phyloP scores from a whole-genome alignment of 2,797 vertebrate species.

The Diplodus puntazzo region DNA sequence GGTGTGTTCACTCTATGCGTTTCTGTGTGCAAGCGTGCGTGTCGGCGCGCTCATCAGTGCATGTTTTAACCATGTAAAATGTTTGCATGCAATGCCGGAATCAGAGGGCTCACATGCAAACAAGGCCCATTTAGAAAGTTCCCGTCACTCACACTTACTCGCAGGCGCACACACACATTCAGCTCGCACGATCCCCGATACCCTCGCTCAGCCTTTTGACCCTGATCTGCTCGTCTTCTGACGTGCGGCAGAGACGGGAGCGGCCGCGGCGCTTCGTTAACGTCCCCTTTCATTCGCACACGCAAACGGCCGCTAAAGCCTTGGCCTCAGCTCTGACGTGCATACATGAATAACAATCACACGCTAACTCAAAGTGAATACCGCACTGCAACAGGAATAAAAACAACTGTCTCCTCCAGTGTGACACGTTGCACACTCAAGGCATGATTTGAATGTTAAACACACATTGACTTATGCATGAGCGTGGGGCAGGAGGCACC shows the following conservation, averaged over 20 bases:
- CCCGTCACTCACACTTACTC: slow-evolving; percentile 22
- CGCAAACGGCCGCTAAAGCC: slow-evolving; percentile 64
- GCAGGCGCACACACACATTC: neutral
- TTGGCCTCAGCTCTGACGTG: slow-evolving; percentile 63
- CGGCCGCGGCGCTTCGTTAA: slow-evolving; percentile 53
- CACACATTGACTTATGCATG: slow-evolving; percentile 78
- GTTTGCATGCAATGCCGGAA: slow-evolving; percentile 30
- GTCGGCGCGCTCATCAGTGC: neutral
- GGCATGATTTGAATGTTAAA: slow-evolving; percentile 81
- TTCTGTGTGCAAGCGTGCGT: neutral
- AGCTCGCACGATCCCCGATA: slow-evolving; percentile 25
- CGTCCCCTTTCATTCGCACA: slow-evolving; percentile 66
- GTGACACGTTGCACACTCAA: slow-evolving; percentile 57
- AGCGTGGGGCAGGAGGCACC: slow-evolving; percentile 69
- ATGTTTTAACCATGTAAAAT: slow-evolving; percentile 23
- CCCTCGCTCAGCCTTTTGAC: slow-evolving; percentile 55
- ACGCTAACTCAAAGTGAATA: slow-evolving; percentile 68
- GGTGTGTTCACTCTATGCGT: too few species aligned
- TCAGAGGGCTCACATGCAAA: slow-evolving; percentile 51
- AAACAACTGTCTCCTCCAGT: slow-evolving; percentile 75
- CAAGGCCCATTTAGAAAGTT: slow-evolving; percentile 51
- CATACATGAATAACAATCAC: slow-evolving; percentile 80
- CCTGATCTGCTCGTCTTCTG: slow-evolving; percentile 52
- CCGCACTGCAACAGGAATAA: slow-evolving; percentile 68
- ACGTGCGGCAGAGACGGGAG: slow-evolving; percentile 48